A percentile compares a stretch with the other conserved stretches of the same genome.
phyloP scores from a whole-genome alignment of 2,797 vertebrate genomes.

The Phaenicophaeus curvirostris region DNA sequence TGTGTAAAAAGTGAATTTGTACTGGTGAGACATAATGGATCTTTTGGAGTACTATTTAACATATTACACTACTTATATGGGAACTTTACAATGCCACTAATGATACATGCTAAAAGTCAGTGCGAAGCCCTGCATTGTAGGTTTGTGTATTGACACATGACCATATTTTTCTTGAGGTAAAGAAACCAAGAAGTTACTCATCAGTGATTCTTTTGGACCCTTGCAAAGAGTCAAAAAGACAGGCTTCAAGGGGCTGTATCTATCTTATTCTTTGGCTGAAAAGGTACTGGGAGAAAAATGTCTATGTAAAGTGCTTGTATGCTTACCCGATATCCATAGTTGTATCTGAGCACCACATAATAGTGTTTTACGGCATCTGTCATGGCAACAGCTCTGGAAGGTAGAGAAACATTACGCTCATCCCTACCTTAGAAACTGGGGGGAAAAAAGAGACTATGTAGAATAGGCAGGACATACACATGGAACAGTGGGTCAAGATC shows the following conservation, averaged over 20 bases:
- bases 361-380: neutral
- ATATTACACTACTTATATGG: neutral
- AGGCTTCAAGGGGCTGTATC: neutral
- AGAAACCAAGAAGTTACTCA: neutral
- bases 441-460: neutral
- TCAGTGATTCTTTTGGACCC: neutral
- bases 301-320: neutral
- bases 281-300: neutral
- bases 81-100: neutral
- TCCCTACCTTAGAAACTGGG: neutral
- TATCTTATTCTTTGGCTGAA: neutral
- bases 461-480: neutral
- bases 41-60: neutral
- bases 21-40: slow-evolving; percentile 42
- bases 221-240: neutral
- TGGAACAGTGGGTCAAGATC: neutral
- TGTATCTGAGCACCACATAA: neutral
- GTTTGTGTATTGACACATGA: neutral
- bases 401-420: neutral
- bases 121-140: neutral
- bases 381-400: neutral
- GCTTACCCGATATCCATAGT: neutral
- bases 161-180: neutral
- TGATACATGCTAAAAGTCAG: neutral
- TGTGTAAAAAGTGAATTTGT: slow-evolving; percentile 61